These are phyloP conservation scores for Proteles cristata DNA, from an alignment of 2,113 vertebrate genomes.

Conservation along the genomic window DNA sequence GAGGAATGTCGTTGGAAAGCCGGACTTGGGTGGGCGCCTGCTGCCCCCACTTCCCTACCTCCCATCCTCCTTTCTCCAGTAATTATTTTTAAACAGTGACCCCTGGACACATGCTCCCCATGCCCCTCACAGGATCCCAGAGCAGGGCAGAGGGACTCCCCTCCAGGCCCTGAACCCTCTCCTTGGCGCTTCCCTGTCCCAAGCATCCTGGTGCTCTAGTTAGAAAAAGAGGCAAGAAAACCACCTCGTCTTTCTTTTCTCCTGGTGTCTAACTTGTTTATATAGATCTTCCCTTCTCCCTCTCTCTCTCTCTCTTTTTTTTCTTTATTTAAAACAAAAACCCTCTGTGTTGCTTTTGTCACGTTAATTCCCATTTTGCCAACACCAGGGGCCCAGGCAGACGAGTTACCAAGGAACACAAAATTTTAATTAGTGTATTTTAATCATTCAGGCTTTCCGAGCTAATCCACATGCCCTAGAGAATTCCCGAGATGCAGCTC, in stretches of 20 bases:
- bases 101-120: background rate
- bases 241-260: slow-evolving; percentile 70
- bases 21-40: slow-evolving; percentile 49
- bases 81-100: slow-evolving; percentile 82
- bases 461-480: slow-evolving; percentile 99
- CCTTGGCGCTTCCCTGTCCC: slow-evolving; percentile 47
- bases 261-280: slow-evolving; percentile 93
- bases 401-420: slow-evolving; percentile 99
- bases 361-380: slow-evolving; percentile 99
- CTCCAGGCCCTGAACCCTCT: background rate
- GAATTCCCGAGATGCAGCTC: slow-evolving; percentile 99
- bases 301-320: slow-evolving; percentile 54
- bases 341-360: slow-evolving; percentile 98
- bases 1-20: slow-evolving; percentile 82
- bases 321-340: slow-evolving; percentile 97
- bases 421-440: slow-evolving; percentile 99
- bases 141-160: background rate
- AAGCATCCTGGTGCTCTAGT: slow-evolving; percentile 37
- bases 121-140: background rate
- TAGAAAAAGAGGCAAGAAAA: slow-evolving; percentile 40
- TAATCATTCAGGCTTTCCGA: slow-evolving; percentile 99
- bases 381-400: slow-evolving; percentile 99
- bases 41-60: slow-evolving; percentile 45
- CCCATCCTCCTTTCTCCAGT: slow-evolving; percentile 61
- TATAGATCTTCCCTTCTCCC: slow-evolving; percentile 91